Evolutionary conservation across 2,113 vertebrate species (phyloP).

Genomic region (Hippopotamus amphibius): DNA sequence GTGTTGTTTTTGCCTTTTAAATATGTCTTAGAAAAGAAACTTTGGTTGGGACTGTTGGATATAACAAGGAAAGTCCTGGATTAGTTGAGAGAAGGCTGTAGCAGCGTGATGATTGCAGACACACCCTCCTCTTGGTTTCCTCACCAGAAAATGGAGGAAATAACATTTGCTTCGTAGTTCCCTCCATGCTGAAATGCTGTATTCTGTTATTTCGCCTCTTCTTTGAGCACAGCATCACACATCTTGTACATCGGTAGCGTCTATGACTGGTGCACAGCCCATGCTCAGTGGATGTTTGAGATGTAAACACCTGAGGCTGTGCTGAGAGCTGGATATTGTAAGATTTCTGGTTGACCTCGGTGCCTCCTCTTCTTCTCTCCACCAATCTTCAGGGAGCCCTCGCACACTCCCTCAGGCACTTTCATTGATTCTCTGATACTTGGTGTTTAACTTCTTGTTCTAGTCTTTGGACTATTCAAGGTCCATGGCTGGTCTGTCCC

Average conservation of each 20-base stretch:
- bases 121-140: background rate
- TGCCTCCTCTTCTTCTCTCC: background rate
- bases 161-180: background rate
- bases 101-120: background rate
- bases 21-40: background rate
- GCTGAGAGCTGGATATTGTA: too few relatives aligned
- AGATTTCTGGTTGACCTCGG: background rate
- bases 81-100: background rate
- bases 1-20: background rate
- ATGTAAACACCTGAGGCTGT: background rate
- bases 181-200: background rate
- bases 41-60: background rate
- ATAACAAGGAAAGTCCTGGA: background rate
- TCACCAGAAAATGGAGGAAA: background rate
- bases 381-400: too few relatives aligned
- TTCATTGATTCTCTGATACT: background rate
- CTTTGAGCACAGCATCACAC: background rate
- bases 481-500: background rate
- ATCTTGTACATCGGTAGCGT: background rate
- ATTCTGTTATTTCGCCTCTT: background rate
- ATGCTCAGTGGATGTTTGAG: background rate
- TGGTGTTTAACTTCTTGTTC: background rate
- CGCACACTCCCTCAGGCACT: background rate
- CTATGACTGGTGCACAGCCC: rapidly evolving
- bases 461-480: background rate